Evolutionary conservation across 2,888 invertebrate species (phyloP).

Genomic region (Chorisops tibialis): DNA sequence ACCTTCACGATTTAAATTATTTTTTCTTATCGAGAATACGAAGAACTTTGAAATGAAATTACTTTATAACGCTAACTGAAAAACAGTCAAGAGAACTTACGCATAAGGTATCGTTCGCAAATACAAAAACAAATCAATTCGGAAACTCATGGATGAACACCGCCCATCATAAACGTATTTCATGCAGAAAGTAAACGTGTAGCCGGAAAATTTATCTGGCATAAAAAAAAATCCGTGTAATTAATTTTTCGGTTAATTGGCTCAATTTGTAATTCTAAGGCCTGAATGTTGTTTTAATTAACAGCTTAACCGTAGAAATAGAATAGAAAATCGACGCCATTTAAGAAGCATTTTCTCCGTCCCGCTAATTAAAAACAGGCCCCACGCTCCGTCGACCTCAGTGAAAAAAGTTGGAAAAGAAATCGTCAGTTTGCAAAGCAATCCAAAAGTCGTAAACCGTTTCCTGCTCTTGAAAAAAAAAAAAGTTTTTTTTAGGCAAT

Average conservation of each 20-base stretch:
- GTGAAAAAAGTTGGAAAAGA: slow-evolving; percentile 15
- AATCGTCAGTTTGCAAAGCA: slow-evolving; percentile 23
- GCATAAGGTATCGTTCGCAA: too few relatives aligned
- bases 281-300: slow-evolving; percentile 24
- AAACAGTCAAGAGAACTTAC: too few relatives aligned
- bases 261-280: slow-evolving; percentile 1
- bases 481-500: slow-evolving; percentile 1
- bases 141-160: too few relatives aligned
- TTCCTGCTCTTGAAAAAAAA: slow-evolving; percentile 9
- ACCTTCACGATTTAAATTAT: too few relatives aligned
- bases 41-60: too few relatives aligned
- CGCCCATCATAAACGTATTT: too few relatives aligned
- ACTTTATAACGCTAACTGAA: too few relatives aligned
- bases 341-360: not conserved
- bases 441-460: slow-evolving; percentile 24
- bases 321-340: not conserved
- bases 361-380: slow-evolving; percentile 18
- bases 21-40: too few relatives aligned
- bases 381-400: not conserved
- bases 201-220: too few relatives aligned
- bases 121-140: too few relatives aligned
- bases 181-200: too few relatives aligned
- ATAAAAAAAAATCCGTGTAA: slow-evolving; percentile 12
- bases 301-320: slow-evolving; percentile 4
- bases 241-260: slow-evolving; percentile 24